These are phyloP conservation scores for Drosophila persimilis DNA, from an alignment of 1,140 invertebrate genomes.

Conservation along the genomic window DNA sequence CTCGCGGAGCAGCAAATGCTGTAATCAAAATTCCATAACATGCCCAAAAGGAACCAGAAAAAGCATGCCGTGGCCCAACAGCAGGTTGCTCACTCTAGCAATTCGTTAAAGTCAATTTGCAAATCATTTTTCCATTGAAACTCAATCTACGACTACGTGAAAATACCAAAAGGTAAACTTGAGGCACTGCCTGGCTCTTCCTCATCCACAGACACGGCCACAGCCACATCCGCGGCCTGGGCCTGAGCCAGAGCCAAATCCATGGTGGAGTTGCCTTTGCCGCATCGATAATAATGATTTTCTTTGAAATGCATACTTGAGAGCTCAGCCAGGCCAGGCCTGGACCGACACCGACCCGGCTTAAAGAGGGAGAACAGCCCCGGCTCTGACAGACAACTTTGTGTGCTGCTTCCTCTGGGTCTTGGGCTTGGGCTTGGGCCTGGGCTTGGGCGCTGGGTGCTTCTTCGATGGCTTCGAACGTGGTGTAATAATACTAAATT, in stretches of 20 bases:
- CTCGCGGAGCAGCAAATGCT: slow-evolving; percentile 44
- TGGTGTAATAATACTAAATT: slow-evolving; percentile 83
- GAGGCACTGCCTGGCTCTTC: slow-evolving; percentile 10
- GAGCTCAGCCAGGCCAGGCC: slow-evolving; percentile 37
- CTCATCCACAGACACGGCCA: background rate
- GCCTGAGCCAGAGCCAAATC: slow-evolving; percentile 19
- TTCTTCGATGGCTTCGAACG: slow-evolving; percentile 78
- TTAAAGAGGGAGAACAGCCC: slow-evolving; percentile 47
- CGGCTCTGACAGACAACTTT: slow-evolving; percentile 73
- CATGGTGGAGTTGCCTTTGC: slow-evolving; percentile 35
- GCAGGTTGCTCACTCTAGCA: slow-evolving; percentile 68
- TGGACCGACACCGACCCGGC: slow-evolving; percentile 14
- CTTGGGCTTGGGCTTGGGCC: background rate
- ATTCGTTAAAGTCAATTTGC: slow-evolving; percentile 83
- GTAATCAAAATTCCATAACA: slow-evolving; percentile 79
- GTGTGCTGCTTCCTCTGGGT: slow-evolving; percentile 34
- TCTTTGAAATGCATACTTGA: slow-evolving; percentile 82
- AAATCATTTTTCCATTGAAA: slow-evolving; percentile 83
- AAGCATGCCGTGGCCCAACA: background rate
- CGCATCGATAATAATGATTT: slow-evolving; percentile 82
- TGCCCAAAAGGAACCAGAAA: slow-evolving; percentile 34
- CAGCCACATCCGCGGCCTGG: slow-evolving; percentile 2
- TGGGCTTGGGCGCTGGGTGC: background rate
- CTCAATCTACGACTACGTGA: slow-evolving; percentile 80
- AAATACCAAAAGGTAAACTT: slow-evolving; percentile 70